Conservation (phyloP, 2,888 invertebrate genomes). For the Charanyca ferruginea region DNA sequence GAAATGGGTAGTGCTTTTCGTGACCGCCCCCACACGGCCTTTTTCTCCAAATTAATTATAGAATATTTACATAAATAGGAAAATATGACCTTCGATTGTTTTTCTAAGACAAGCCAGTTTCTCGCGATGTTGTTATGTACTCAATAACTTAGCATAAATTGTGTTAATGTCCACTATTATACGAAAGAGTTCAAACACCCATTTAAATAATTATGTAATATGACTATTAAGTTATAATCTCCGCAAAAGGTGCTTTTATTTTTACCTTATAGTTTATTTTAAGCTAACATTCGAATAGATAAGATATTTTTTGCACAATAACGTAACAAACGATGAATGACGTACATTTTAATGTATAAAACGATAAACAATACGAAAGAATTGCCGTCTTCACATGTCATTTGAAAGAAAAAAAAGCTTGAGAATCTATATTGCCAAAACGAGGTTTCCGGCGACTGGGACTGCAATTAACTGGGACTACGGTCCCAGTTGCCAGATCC, state of each 20-base stretch:
- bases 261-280: conserved; percentile 1
- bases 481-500: too few relatives aligned
- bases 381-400: not conserved
- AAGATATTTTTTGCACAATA: conserved; percentile 5
- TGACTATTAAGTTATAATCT: conserved; percentile 12
- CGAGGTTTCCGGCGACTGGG: too few relatives aligned
- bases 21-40: too few relatives aligned
- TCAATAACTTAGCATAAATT: not conserved
- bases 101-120: not conserved
- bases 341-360: not conserved
- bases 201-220: conserved; percentile 45
- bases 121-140: not conserved
- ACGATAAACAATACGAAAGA: not conserved
- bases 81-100: too few relatives aligned
- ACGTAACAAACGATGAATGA: not conserved
- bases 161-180: conserved; percentile 7
- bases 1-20: too few relatives aligned
- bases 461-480: too few relatives aligned
- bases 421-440: conserved; percentile 20
- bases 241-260: not conserved
- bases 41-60: too few relatives aligned
- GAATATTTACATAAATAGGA: too few relatives aligned
- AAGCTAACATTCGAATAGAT: not conserved
- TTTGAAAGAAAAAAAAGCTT: not conserved
- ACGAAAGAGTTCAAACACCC: conserved; percentile 27